phyloP scores from a whole-genome alignment of 2,888 invertebrate species.

The Phlogophora meticulosa region DNA sequence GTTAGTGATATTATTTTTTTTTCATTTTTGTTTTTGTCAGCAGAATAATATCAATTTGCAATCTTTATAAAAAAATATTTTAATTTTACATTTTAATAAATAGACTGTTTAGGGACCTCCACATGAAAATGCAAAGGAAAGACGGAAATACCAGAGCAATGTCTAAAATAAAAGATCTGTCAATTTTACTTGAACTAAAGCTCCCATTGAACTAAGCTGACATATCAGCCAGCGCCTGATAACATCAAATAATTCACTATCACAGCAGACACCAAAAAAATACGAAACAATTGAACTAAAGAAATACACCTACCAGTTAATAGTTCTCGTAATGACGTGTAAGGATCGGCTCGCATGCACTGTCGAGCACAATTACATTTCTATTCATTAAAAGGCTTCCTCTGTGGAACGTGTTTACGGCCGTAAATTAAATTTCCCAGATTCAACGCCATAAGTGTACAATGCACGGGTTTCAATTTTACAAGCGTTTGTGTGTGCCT shows the following conservation, averaged over 20 bases:
- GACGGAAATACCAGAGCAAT: too few species aligned
- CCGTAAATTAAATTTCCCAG: constrained; percentile 69
- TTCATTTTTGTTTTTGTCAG: too few species aligned
- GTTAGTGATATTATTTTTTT: too few species aligned
- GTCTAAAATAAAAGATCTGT: too few species aligned
- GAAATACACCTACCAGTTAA: background rate
- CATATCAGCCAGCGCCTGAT: too few species aligned
- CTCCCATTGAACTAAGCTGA: too few species aligned
- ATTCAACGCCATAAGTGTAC: constrained; percentile 60
- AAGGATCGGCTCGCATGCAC: constrained; percentile 54
- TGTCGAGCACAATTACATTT: constrained; percentile 63
- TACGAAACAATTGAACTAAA: constrained; percentile 6
- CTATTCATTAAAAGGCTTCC: constrained; percentile 66
- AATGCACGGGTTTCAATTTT: constrained; percentile 62
- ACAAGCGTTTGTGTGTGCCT: constrained; percentile 41
- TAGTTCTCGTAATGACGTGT: constrained; percentile 29
- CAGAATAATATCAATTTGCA: too few species aligned
- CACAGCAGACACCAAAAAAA: background rate
- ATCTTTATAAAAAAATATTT: too few species aligned
- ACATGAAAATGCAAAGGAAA: too few species aligned
- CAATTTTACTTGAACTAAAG: too few species aligned
- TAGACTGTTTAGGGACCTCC: too few species aligned
- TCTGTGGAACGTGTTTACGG: constrained; percentile 59
- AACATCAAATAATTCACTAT: background rate
- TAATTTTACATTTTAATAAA: too few species aligned